A percentile compares a stretch with the other conserved stretches of the same genome.
phyloP scores from a whole-genome alignment of 2,797 vertebrate genomes.

The Telmatherina bonti region DNA sequence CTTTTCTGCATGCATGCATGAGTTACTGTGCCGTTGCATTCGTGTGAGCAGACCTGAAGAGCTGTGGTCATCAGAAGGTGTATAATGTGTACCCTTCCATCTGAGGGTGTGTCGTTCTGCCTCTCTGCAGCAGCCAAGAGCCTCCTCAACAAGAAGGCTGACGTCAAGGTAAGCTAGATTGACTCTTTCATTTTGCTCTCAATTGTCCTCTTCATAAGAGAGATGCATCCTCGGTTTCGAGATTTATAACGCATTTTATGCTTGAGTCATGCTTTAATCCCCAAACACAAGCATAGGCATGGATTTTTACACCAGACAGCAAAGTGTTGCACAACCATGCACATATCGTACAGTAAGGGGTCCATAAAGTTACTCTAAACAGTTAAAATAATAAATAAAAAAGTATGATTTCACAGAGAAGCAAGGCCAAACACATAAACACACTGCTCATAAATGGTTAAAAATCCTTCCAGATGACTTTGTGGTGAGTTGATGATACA shows the following conservation, averaged over 20 bases:
- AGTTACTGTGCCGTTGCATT: conserved; percentile 8
- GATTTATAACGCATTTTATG: neutral
- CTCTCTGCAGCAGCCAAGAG: conserved; percentile 87
- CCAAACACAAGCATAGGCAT: neutral
- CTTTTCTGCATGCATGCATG: conserved; percentile 29
- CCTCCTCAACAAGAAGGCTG: conserved; percentile 87
- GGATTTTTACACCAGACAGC: too few relatives aligned
- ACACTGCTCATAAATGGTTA: neutral
- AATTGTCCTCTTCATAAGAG: neutral
- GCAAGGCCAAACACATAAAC: too few relatives aligned
- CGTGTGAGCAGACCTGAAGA: conserved; percentile 35
- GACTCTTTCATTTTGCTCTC: neutral
- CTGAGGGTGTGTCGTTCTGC: conserved; percentile 80
- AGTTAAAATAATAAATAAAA: neutral
- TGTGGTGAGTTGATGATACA: neutral
- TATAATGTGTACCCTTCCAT: conserved; percentile 78
- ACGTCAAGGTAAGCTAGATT: conserved; percentile 82
- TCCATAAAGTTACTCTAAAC: too few relatives aligned
- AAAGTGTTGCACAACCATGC: too few relatives aligned
- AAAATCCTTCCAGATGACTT: neutral
- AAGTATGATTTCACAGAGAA: neutral
- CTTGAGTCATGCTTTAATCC: neutral
- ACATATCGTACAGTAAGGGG: too few relatives aligned
- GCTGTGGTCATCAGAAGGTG: conserved; percentile 38
- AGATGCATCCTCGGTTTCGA: neutral